Base-by-base conservation (phyloP, 2,888 invertebrate genomes). In the Mesorhabditis belari region DNA sequence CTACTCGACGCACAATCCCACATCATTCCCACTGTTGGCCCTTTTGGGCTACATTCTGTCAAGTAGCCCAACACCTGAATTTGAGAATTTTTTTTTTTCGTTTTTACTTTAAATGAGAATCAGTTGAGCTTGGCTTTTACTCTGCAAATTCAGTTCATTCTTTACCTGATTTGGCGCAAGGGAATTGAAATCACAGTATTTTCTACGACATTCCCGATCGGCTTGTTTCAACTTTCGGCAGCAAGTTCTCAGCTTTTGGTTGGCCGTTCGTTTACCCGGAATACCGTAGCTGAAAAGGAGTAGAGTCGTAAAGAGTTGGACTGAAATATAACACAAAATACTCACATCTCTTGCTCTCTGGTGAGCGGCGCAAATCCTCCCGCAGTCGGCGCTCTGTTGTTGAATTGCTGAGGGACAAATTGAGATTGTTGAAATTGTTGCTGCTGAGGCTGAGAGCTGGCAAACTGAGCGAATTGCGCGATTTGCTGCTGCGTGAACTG, bases 21-120 rank as follows among this genome's bases (percentile, higher is more conserved):
- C 79, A 79, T 79, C 61, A 76, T 76, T 35, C 79, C 79, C 35
- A 79, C 79, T 5, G 79, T 79, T 29, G 79, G 79, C 44, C 79
- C 79, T 27, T 71, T 69, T 4, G 78, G 69, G 2, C 69, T 65
- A 62, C 78, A 78, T n/a, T 72, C 70, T n/a, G 72, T 65, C 55
- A 78, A 67, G 65, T 68, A 78, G 58, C 70, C 69, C 17, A 78
- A 69, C 4, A 77, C 77, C 76, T 76, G 61, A 60, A 62, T 9
- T 55, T 21, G 17, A 17, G 21, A 12, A 12, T n/a, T n/a, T n/a
- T n/a, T n/a, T n/a, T n/a, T n/a, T n/a, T n/a, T n/a, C n/a, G n/a
- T n/a, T n/a, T n/a, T n/a, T n/a, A n/a, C n/a, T 35, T n/a, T 1
- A 35, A 35, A 35, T 1, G 44, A 1, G n/a, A n/a, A 35, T 35